Evolutionary conservation across 2,113 vertebrate genomes (phyloP).

Genomic region (Campylorhamphus procurvoides): DNA sequence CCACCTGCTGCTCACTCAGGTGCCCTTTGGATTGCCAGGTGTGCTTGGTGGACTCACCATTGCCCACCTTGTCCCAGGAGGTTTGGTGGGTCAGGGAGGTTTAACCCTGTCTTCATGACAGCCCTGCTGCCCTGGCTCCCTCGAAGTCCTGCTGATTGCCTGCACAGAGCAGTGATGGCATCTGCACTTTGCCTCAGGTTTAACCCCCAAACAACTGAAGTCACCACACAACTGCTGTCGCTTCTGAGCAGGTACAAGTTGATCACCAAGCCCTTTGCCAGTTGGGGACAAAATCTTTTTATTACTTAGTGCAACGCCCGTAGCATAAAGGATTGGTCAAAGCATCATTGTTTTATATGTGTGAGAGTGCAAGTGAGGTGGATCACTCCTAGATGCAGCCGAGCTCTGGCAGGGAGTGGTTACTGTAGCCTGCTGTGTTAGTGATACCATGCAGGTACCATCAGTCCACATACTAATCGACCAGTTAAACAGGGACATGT

Average conservation of each 20-base stretch:
- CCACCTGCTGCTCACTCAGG: not conserved
- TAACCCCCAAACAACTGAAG: not conserved
- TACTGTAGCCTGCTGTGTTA: not conserved
- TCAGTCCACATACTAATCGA: not conserved
- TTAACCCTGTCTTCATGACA: not conserved
- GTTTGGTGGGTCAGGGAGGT: not conserved
- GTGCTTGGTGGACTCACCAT: not conserved
- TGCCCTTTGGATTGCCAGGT: not conserved
- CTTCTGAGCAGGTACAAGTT: not conserved
- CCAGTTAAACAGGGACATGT: slow-evolving; percentile 16
- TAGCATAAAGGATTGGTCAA: slow-evolving; percentile 18
- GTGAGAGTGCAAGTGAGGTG: not conserved
- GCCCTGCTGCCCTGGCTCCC: not conserved
- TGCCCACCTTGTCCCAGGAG: not conserved
- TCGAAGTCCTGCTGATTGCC: not conserved
- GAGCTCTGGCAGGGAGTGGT: not conserved
- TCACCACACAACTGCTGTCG: not conserved
- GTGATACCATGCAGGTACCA: not conserved
- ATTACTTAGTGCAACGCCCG: not conserved
- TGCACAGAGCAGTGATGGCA: not conserved
- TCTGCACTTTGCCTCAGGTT: slow-evolving; percentile 22
- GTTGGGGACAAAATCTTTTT: not conserved
- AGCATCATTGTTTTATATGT: not conserved
- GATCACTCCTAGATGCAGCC: not conserved
- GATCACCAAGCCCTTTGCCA: not conserved